Evolutionary conservation across 2,888 invertebrate species (phyloP), one percentile per base, ranked within the genome.

Genomic region (Xiphydria camelus): DNA sequence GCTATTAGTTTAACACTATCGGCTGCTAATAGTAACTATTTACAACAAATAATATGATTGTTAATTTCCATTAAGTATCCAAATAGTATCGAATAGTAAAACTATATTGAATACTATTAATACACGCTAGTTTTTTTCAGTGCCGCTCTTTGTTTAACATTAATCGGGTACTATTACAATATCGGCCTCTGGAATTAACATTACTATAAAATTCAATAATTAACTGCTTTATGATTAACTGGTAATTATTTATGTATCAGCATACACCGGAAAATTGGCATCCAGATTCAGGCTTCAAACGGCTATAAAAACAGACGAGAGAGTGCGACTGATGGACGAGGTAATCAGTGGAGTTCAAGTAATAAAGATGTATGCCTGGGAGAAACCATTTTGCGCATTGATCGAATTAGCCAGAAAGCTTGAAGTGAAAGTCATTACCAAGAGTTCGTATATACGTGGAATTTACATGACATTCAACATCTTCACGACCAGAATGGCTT

Each of bases 341-440:
- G 85, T 89, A 35, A 82, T 88, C 21, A 80, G 82, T 1, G 88
- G 86, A 0, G 88, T 89, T 56, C 81, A 85, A 62, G 85, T 88
- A 1, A 87, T 89, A 55, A 89, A 89, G 70, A 88, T 89, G 87
- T 89, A 88, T 64, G 85, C 87, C 1, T 89, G 88, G 82, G 89
- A 89, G 64, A 82, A 81, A 51, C 85, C 87, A 0, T 88, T 89
- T 62, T 82, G 83, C 33, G 78, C 81, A 22, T 63, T 87, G 33
- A 80, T 88, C 1, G 80, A 78, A 36, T 62, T 80, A 4, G 80
- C 86, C 1, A 74, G 88, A 64, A 80, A 79, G 18, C 54, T 73
- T 10, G 77, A 78, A 48, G 48, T 83, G 37, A 78, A 76, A 49
- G 79, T 85, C 53, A 81, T 88, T 0, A 80, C 76, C 15, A 82